Base-by-base conservation (phyloP, 2,797 vertebrate species). In the Brachymystax lenok region DNA sequence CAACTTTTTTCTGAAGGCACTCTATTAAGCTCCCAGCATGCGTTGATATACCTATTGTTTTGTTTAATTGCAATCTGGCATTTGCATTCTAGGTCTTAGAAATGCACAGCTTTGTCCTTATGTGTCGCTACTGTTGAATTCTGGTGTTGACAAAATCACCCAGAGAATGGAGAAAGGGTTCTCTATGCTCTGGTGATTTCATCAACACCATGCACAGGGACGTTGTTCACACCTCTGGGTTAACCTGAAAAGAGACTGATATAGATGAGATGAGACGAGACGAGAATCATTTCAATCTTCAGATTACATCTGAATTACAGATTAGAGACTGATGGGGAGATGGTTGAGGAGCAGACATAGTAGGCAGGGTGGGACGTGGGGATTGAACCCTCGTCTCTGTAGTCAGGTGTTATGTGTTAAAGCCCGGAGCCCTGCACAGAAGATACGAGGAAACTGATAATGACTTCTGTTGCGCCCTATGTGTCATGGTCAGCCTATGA, bases 21-120 rank as follows among this genome's bases (percentile, higher is more conserved):
- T 35, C 33, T 33, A 64, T 70, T 81, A 76, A 27, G 67, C 71
- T 56, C 78, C 70, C 79, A 84, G 77, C 1, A n/a, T 59, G 46
- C 69, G 79, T 74, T 84, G 59, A 84, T 86, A 67, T 59, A 28
- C 40, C 59, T 64, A 76, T 88, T 83, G 61, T 80, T 83, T 81
- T 28, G 69, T 75, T 35, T 74, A 81, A 88, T 86, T 80, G 24
- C 74, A 73, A 67, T 73, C 66, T 68, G 75, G 33, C 63, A 66
- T 80, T 87, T 74, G 56, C 27, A 50, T 79, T 59, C 74, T 5
- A 74, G 69, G 64, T 73, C 66, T 27, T 21, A 4, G 13, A 8
- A 56, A 56, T 80, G 56, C 75, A 75, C 74, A 74, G 0, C 67
- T 28, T 66, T 54, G 63, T 74, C 64, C 46, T 21, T 21, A 33